Evolutionary conservation across 1,140 invertebrate species (phyloP), one percentile per base, ranked within the genome.

Genomic region (Ips typographus): DNA sequence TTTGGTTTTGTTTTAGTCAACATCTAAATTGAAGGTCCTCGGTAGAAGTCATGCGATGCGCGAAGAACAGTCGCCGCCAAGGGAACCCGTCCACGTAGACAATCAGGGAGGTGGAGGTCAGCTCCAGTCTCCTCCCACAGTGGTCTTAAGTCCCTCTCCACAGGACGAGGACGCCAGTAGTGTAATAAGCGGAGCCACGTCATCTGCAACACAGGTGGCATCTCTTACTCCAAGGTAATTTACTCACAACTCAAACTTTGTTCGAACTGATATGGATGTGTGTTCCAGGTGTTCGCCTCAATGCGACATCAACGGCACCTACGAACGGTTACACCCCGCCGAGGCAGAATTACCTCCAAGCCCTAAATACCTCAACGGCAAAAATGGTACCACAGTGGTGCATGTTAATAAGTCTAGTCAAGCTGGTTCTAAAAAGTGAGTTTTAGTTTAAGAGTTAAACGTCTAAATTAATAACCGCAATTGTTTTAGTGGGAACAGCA

Each of bases 1-100:
- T 72, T 69, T 41, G 3, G 37, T 73, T 77, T 22, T 22, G 22
- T 22, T 56, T 22, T 71, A 88, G 86, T 77, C 83, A 72, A 91
- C 87, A 77, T 87, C 86, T 79, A 93, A 93, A 84, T 85, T 90
- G 64, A 94, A 94, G 83, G 85, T 93, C 77, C 83, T 95, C 72
- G 91, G 93, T 39, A 87, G 94, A 77, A 94, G 93, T 76, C 91
- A 94, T 85, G 94, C 94, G 68, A 91, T 95, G 83, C 86, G 91
- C 77, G 94, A 95, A 82, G 90, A 92, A 70, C 87, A 91, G 61
- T 94, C 92, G 39, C 92, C 93, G 8, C 92, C 92, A 44, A 87
- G 91, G 72, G 88, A 90, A 73, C 84, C 86, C 61, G 87, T 84
- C 67, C 85, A 84, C 74, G 81, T 80, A 57, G 67, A 82, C 72